Evolutionary conservation across 2,113 vertebrate species (phyloP).

Genomic region (Ursus arctos): DNA sequence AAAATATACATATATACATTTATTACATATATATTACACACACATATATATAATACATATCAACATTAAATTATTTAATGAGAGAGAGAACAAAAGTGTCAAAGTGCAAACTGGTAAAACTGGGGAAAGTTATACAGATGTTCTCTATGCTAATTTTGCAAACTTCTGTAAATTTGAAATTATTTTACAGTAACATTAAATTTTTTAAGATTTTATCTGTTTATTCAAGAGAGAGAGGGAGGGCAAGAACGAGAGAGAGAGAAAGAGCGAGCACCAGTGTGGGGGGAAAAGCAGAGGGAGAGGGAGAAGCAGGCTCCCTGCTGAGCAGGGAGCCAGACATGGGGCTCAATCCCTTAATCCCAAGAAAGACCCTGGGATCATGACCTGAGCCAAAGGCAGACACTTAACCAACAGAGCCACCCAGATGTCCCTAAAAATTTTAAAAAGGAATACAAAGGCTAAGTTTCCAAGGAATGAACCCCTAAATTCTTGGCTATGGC

Average conservation of each 20-base stretch:
- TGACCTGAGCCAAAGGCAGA: not conserved
- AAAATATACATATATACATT: not conserved
- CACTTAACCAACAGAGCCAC: not conserved
- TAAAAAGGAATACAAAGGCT: not conserved
- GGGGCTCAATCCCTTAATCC: not conserved
- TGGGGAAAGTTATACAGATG: not conserved
- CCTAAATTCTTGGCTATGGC: not conserved
- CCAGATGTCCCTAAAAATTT: not conserved
- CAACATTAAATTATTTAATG: slow-evolving; percentile 23
- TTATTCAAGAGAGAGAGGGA: not conserved
- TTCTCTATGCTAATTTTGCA: not conserved
- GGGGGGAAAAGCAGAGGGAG: not conserved
- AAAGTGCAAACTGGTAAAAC: not conserved
- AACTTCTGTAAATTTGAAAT: not conserved
- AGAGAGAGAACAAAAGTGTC: not conserved
- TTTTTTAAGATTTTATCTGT: not conserved
- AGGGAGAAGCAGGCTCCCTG: not conserved
- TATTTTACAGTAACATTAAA: not conserved
- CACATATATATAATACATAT: not conserved
- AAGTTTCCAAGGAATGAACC: not conserved
- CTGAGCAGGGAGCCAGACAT: not conserved
- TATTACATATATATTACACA: not conserved
- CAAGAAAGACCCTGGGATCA: not conserved
- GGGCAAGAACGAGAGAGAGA: not conserved
- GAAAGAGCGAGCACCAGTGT: not conserved